Evolutionary conservation across 2,797 vertebrate genomes (phyloP).

Genomic region (Sphenodon punctatus): DNA sequence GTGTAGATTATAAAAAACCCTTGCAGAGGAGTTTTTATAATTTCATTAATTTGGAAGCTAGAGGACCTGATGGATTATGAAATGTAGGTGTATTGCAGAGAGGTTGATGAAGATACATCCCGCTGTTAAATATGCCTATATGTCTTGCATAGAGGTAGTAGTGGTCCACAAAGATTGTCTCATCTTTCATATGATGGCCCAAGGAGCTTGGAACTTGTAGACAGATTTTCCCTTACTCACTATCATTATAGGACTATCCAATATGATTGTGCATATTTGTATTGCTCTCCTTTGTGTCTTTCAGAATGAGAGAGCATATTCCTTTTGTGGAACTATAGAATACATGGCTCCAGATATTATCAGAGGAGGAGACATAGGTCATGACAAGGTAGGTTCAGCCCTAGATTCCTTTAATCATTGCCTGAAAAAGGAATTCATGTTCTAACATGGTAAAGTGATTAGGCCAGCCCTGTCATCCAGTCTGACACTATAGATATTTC

Average conservation of each 20-base stretch:
- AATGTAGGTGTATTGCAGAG: no score
- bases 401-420: not conserved
- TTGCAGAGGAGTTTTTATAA: constrained; percentile 19
- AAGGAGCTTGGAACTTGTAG: constrained; percentile 39
- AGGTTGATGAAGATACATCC: no score
- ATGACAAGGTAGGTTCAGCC: constrained; percentile 88
- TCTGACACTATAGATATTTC: not conserved
- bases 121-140: no score
- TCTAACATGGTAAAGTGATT: no score
- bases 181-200: not conserved
- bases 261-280: not conserved
- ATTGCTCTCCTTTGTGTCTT: constrained; percentile 17
- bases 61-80: constrained; percentile 42
- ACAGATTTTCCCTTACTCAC: not conserved
- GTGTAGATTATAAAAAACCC: constrained; percentile 11
- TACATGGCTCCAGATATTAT: constrained; percentile 99
- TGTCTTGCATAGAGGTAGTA: constrained; percentile 20
- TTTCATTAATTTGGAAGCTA: not conserved
- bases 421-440: no score
- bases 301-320: constrained; percentile 93
- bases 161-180: constrained; percentile 5
- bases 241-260: not conserved
- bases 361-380: constrained; percentile 92
- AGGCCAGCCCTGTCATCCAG: not conserved
- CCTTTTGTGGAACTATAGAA: constrained; percentile 97